A percentile compares a stretch with the other conserved stretches of the same genome.
phyloP scores from a whole-genome alignment of 2,888 invertebrate species.

The Steinernema carpocapsae region DNA sequence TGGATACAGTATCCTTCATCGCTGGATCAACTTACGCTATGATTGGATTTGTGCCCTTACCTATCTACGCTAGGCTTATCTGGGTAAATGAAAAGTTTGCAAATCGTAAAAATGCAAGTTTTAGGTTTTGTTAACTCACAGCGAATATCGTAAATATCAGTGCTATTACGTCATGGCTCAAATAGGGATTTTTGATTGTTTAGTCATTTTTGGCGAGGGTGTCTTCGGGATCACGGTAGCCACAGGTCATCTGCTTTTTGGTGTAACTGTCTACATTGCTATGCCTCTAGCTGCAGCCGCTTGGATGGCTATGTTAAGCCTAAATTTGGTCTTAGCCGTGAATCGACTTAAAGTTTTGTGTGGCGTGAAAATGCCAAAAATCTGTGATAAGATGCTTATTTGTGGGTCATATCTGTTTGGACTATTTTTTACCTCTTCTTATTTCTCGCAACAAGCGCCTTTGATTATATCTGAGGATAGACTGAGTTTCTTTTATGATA shows the following conservation, averaged over 20 bases:
- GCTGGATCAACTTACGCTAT: background rate
- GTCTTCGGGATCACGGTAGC: slow-evolving; percentile 8
- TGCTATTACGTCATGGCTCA: slow-evolving; percentile 24
- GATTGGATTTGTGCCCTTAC: background rate
- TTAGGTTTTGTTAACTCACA: background rate
- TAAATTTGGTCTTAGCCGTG: background rate
- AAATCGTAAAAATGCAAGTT: background rate
- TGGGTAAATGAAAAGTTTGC: background rate
- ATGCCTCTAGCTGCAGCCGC: background rate
- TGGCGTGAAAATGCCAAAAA: background rate
- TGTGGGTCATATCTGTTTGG: background rate
- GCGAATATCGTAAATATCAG: background rate
- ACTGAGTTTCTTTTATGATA: background rate
- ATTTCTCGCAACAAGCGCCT: background rate
- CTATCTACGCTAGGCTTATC: background rate
- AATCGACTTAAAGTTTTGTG: slow-evolving; percentile 1
- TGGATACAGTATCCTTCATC: no score
- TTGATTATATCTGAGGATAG: background rate
- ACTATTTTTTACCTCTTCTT: background rate
- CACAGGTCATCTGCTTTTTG: background rate
- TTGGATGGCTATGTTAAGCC: background rate
- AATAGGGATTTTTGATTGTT: background rate
- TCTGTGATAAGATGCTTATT: background rate
- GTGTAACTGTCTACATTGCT: background rate
- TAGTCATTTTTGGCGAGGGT: background rate